Conservation (phyloP, 2,888 invertebrate species). For the Drosophila aldrichi region DNA sequence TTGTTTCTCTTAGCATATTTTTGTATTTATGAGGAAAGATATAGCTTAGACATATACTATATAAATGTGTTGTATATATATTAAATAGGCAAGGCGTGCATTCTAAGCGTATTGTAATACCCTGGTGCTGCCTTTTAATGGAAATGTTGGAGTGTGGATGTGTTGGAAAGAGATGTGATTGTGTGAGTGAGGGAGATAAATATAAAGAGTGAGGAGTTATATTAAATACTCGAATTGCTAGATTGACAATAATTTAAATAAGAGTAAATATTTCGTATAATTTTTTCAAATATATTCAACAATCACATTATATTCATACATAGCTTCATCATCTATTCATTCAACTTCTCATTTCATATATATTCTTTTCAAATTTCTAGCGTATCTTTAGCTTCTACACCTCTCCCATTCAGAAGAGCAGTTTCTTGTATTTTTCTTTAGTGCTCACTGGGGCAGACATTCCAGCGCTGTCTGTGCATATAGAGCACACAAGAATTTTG, state of each 20-base stretch:
- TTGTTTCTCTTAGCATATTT: slow-evolving; percentile 57
- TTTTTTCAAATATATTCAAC: too few relatives aligned
- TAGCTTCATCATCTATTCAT: too few relatives aligned
- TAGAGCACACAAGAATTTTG: slow-evolving; percentile 55
- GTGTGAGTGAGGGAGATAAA: not conserved
- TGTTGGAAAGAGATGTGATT: not conserved
- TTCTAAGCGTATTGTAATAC: slow-evolving; percentile 26
- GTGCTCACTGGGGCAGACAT: slow-evolving; percentile 31
- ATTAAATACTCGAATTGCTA: too few relatives aligned
- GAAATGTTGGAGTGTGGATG: too few relatives aligned
- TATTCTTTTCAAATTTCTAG: not conserved
- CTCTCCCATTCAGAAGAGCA: fast-evolving
- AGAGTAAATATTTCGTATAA: too few relatives aligned
- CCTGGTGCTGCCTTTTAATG: not conserved
- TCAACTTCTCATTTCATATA: too few relatives aligned
- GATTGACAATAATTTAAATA: too few relatives aligned
- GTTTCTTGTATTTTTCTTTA: slow-evolving; percentile 9
- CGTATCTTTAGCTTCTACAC: not conserved
- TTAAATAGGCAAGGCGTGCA: slow-evolving; percentile 19
- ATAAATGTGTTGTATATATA: slow-evolving; percentile 13
- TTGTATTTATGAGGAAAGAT: slow-evolving; percentile 74
- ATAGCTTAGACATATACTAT: slow-evolving; percentile 35
- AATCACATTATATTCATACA: too few relatives aligned
- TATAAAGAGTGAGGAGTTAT: too few relatives aligned
- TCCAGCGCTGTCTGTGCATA: slow-evolving; percentile 38